These are phyloP conservation scores for Agonopterix alstromeriana DNA, from an alignment of 2,888 invertebrate species.

Conservation along the genomic window DNA sequence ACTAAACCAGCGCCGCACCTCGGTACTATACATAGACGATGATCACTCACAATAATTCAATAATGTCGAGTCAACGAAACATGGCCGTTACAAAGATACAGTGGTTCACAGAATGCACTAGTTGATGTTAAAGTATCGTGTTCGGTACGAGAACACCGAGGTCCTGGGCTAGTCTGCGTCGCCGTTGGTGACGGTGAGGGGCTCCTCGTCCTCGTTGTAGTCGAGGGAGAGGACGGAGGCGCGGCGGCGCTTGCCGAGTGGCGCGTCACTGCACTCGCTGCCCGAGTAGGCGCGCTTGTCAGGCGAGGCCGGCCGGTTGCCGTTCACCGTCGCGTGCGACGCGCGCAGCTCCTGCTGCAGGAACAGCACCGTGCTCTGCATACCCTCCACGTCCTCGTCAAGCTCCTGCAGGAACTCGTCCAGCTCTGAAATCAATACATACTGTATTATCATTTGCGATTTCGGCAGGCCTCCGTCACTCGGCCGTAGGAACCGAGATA, in stretches of 20 bases:
- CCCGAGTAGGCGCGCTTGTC: slow-evolving; percentile 65
- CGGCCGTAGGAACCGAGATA: too few relatives aligned
- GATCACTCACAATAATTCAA: slow-evolving; percentile 49
- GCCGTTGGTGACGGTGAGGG: slow-evolving; percentile 83
- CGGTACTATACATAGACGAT: slow-evolving; percentile 21
- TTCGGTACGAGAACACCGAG: slow-evolving; percentile 36
- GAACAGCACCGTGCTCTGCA: slow-evolving; percentile 97
- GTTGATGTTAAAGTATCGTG: slow-evolving; percentile 41
- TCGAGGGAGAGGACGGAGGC: slow-evolving; percentile 84
- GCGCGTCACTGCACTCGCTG: slow-evolving; percentile 60
- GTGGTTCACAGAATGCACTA: slow-evolving; percentile 49
- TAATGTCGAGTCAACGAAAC: slow-evolving; percentile 39
- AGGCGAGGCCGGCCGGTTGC: slow-evolving; percentile 40
- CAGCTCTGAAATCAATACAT: slow-evolving; percentile 80
- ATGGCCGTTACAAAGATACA: slow-evolving; percentile 24
- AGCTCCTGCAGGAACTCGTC: slow-evolving; percentile 97
- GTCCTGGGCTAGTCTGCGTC: slow-evolving; percentile 73
- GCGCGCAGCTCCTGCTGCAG: slow-evolving; percentile 95
- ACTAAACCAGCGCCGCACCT: slow-evolving; percentile 37
- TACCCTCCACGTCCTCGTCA: slow-evolving; percentile 98
- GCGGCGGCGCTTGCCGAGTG: slow-evolving; percentile 80
- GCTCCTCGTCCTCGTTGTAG: slow-evolving; percentile 85
- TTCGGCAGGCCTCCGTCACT: too few relatives aligned
- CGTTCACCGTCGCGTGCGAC: slow-evolving; percentile 71
- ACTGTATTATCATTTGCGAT: slow-evolving; percentile 2